Base-by-base conservation (phyloP, 1,140 invertebrate species). In the Battus philenor region DNA sequence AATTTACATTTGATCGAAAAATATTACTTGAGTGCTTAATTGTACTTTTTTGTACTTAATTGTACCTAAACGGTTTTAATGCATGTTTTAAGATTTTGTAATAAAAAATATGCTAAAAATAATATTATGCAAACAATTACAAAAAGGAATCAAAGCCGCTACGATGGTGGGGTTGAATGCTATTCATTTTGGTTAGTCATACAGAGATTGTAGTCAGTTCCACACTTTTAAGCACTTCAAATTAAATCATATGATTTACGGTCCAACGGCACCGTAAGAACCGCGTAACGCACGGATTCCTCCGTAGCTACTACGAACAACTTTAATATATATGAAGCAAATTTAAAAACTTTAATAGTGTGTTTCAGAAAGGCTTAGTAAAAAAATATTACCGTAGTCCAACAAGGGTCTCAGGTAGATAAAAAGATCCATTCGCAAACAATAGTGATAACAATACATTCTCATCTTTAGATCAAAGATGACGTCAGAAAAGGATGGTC, bases 141-240 rank as follows among this genome's bases (percentile, higher is more conserved):
- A n/a, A 73, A 81, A 70, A 67, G 75, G 61, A 68, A 73, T 79
- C 77, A 75, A 70, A 70, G 34, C 31, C 71, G 69, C 75, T 81
- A 75, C 77, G 46, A 31, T 71, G 57, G 75, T 76, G 72, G 64
- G 34, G 55, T 70, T 51, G 77, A 68, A 71, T 67, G 77, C 67
- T 50, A 33, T 11, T 69, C 76, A 77, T 73, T 57, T 66, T 70
- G 50, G 70, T 80, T 54, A 58, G 71, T 67, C 71, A 64, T 59
- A 59, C 50, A 68, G 65, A 62, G 17, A 64, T 45, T 50, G 59
- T 60, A 69, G 64, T 44, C 50, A 52, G 70, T 29, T 71, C 71
- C 61, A 58, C 71, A 80, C 73, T 38, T 38, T 50, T n/a, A 29
- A 73, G 71, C 73, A 77, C 57, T 64, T 76, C 64, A 68, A 66